Base-by-base conservation (phyloP, 2,888 invertebrate genomes). In the Tholera decimalis region DNA sequence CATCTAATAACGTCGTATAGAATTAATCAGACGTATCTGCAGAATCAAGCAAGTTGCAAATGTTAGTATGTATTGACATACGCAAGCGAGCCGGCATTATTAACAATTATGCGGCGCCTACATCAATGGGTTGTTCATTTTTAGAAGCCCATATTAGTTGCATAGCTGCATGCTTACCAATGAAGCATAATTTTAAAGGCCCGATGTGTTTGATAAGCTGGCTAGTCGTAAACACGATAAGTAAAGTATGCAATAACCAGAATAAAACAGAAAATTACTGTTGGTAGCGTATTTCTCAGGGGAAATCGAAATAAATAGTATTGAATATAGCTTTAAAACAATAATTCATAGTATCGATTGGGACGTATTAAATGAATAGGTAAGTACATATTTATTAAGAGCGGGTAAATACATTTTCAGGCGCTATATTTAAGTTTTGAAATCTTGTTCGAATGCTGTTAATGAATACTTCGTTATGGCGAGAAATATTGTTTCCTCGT, bases 81-180 rank as follows among this genome's bases (percentile, higher is more conserved):
- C 79, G 78, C 62, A 62, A 59, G 55, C 72, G 59, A 77, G 74
- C 80, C 77, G 82, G 77, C 84, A 78, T 85, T 88, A 90, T 88
- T 89, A 87, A 85, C 86, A 86, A 91, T 91, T 92, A 92, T 85
- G 85, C 79, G 91, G 91, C 92, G 91, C 92, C 91, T 80, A 73
- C 79, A 76, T 84, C 82, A 84, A 80, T 82, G 79, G 67, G 65
- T 62, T 75, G 78, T 81, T 83, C 84, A 84, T 88, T 85, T 86
- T 85, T 82, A 85, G 75, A 82, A 37, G 55, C 54, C 65, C 60
- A 73, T 62, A 63, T 71, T 83, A 68, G 61, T 58, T 64, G 63
- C 51, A 60, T 49, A 46, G 64, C 65, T 51, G 63, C 60, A 71
- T 67, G 53, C 47, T 78, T 63, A 62, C 67, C 62, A 71, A 72